phyloP scores from a whole-genome alignment of 2,888 invertebrate genomes.

The Nomada fucata region DNA sequence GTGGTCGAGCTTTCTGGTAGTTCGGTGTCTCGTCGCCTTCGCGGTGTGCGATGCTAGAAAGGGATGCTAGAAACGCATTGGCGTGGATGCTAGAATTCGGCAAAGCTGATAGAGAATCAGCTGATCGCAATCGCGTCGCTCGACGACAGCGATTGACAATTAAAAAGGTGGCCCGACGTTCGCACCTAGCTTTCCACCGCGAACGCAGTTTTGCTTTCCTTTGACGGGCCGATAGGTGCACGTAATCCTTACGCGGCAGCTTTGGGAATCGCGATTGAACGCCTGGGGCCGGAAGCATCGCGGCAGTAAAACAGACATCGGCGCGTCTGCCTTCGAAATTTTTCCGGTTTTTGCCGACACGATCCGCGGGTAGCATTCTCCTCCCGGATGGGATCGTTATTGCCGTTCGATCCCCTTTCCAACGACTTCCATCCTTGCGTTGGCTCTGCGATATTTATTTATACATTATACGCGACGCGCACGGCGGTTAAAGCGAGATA shows the following conservation, averaged over 20 bases:
- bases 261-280: conserved; percentile 23
- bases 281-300: conserved; percentile 23
- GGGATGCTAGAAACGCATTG: too few species aligned
- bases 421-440: not conserved
- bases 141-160: conserved; percentile 1
- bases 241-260: conserved; percentile 51
- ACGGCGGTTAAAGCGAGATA: too few species aligned
- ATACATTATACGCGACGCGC: not conserved
- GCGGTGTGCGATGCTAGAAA: too few species aligned
- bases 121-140: not conserved
- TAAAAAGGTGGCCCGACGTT: conserved; percentile 2
- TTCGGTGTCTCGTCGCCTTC: too few species aligned
- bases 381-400: conserved; percentile 15
- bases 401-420: conserved; percentile 14
- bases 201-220: conserved; percentile 13
- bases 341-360: conserved; percentile 31
- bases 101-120: too few species aligned
- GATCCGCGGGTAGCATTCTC: conserved; percentile 2
- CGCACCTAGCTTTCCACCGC: not conserved
- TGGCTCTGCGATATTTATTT: not conserved
- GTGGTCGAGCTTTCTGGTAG: not conserved
- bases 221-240: conserved; percentile 18
- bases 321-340: conserved; percentile 22
- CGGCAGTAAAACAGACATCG: conserved; percentile 14
- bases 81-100: too few species aligned